Conservation (phyloP, 2,113 vertebrate species). For the Channa argus region DNA sequence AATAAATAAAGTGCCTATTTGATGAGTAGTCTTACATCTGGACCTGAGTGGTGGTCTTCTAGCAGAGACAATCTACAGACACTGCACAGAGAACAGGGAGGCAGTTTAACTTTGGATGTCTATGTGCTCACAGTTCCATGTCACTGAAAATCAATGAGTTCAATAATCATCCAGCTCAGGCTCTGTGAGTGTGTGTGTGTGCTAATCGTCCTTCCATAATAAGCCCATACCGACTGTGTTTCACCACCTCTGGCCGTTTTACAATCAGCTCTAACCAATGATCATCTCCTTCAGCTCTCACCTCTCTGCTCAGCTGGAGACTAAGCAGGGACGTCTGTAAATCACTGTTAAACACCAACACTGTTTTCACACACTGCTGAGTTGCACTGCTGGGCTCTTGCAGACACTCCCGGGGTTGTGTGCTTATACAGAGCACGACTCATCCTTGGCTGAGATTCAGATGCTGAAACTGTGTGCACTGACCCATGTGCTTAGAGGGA, state of each 20-base stretch:
- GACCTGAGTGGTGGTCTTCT: no score
- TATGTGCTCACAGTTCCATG: no score
- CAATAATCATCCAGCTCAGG: background rate
- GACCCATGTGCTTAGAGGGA: conserved; percentile 53
- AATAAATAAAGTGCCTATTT: no score
- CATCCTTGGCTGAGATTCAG: conserved; percentile 55
- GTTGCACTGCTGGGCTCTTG: background rate
- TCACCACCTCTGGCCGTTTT: conserved; percentile 12
- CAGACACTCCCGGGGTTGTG: conserved; percentile 11
- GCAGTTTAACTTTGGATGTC: no score
- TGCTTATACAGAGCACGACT: background rate
- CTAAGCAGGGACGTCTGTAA: conserved; percentile 34
- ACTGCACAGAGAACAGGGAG: no score
- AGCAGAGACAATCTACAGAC: no score
- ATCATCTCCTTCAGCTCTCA: background rate
- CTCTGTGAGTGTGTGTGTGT: conserved; percentile 6
- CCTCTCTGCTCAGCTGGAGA: background rate
- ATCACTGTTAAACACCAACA: conserved; percentile 38
- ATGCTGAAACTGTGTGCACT: conserved; percentile 50
- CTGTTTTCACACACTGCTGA: conserved; percentile 24
- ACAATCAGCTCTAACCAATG: conserved; percentile 26
- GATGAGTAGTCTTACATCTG: no score
- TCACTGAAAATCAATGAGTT: no score
- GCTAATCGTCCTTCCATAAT: conserved; percentile 26
- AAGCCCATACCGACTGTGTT: conserved; percentile 12